Percentiles rank a stretch among this genome's conserved stretches.
Evolutionary conservation across 2,888 invertebrate genomes (phyloP).

Genomic region (Rhimphoctona megacephalus): DNA sequence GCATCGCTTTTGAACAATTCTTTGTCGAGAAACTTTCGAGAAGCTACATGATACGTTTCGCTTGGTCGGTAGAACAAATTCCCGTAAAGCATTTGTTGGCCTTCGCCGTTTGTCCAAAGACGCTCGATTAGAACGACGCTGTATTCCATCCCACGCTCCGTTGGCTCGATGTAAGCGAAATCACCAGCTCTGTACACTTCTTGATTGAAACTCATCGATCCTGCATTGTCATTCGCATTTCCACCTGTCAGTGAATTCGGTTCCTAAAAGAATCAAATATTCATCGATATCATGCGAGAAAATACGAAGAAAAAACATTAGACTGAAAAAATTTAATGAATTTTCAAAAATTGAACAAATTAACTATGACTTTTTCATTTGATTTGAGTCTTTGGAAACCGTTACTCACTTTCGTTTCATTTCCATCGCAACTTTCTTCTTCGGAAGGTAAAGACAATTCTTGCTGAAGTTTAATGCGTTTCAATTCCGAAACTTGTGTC

Average conservation of each 20-base stretch:
- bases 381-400: too few relatives aligned
- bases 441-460: constrained; percentile 89
- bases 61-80: constrained; percentile 96
- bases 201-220: constrained; percentile 91
- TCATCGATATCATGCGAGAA: not conserved
- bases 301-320: constrained; percentile 68
- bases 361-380: too few relatives aligned
- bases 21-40: constrained; percentile 97
- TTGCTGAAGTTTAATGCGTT: constrained; percentile 91
- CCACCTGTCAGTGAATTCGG: constrained; percentile 78
- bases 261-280: constrained; percentile 69
- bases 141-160: constrained; percentile 89
- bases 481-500: constrained; percentile 90
- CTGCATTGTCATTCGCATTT: constrained; percentile 85
- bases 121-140: constrained; percentile 95
- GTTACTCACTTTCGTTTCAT: constrained; percentile 80
- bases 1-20: constrained; percentile 98
- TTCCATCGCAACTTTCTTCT: constrained; percentile 88
- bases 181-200: constrained; percentile 93
- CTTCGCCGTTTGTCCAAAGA: constrained; percentile 93
- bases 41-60: constrained; percentile 98
- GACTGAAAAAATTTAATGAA: constrained; percentile 4
- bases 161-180: constrained; percentile 95
- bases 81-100: constrained; percentile 95
- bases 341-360: constrained; percentile 50